phyloP scores from a whole-genome alignment of 2,113 vertebrate genomes.

The Nerophis lumbriciformis region DNA sequence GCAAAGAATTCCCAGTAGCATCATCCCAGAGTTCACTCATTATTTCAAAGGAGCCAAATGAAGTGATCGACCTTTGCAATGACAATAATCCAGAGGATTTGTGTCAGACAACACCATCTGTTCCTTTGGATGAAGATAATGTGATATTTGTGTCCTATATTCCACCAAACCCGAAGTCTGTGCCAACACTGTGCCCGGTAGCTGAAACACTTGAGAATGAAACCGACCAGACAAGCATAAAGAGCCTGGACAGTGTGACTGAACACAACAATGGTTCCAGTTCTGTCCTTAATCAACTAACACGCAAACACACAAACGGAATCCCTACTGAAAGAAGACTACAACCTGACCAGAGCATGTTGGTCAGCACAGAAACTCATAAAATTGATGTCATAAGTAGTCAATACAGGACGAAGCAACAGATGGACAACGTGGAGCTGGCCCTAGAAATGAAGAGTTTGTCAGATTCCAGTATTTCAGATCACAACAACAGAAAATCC shows the following conservation, averaged over 20 bases:
- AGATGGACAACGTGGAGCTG: neutral
- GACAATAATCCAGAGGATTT: conserved; percentile 31
- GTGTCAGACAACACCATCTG: neutral
- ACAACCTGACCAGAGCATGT: neutral
- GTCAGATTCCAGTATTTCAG: neutral
- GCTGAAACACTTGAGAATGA: neutral
- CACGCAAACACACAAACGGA: neutral
- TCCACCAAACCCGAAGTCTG: conserved; percentile 51
- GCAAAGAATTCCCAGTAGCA: too few relatives aligned
- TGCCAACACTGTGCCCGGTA: neutral
- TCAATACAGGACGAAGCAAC: conserved; percentile 4
- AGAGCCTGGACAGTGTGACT: neutral
- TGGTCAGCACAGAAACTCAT: neutral
- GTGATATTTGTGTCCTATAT: conserved; percentile 73
- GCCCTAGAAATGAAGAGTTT: neutral
- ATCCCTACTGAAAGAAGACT: neutral
- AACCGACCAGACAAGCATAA: neutral
- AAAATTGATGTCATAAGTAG: neutral
- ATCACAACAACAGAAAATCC: neutral
- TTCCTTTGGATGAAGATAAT: conserved; percentile 57
- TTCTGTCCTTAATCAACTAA: neutral
- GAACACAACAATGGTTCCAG: neutral
- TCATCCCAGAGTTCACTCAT: neutral
- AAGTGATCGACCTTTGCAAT: conserved; percentile 69
- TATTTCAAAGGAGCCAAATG: conserved; percentile 12